Base-by-base conservation (phyloP, 2,113 vertebrate genomes). In the Myotis davidii region DNA sequence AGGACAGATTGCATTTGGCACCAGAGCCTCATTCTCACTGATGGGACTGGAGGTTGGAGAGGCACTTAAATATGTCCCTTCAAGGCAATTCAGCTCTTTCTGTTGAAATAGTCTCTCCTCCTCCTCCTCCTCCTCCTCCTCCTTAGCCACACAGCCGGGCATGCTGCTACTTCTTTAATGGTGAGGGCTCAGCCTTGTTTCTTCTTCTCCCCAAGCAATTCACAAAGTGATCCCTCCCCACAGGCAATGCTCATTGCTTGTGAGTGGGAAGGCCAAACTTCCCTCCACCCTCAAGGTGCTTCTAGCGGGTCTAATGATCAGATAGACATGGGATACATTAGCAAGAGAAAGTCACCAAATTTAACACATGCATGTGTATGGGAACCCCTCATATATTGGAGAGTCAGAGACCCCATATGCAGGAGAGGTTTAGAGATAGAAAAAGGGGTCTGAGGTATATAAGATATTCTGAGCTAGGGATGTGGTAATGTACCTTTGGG, bases 171-270 rank as follows among this genome's bases (percentile, higher is more conserved):
- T 45, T 21, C 13, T 74, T 21, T 65, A 89, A 32, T 42, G 32
- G 25, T 6, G 9, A 72, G 11, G 6, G 5, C 6, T 81, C 42
- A 23, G 11, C 10, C 21, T 27, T 18, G 2, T 9, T 52, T 1
- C 29, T 73, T 67, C 10, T 16, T 84, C 6, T 76, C 2, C 48
- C 34, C 1, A 25, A 21, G 10, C 9, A 93, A 48, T 6, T n/a
- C 34, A 50, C 23, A 14, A 2, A 59, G 14, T 65, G 13, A 65
- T 70, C 27, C 81, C 21, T 76, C 0, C 32, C 54, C 6, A 56
- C 18, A 78, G 37, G 2, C 3, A 2, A 5, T n/a, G 18, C 5
- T 48, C 42, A 18, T 4, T n/a, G 6, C 6, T n/a, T 29, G 6
- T 76, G 45, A 50, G 27, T 10, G 72, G 27, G 45, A 76, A 16